Base-by-base conservation (phyloP, 2,797 vertebrate species). In the Mus spretus region DNA sequence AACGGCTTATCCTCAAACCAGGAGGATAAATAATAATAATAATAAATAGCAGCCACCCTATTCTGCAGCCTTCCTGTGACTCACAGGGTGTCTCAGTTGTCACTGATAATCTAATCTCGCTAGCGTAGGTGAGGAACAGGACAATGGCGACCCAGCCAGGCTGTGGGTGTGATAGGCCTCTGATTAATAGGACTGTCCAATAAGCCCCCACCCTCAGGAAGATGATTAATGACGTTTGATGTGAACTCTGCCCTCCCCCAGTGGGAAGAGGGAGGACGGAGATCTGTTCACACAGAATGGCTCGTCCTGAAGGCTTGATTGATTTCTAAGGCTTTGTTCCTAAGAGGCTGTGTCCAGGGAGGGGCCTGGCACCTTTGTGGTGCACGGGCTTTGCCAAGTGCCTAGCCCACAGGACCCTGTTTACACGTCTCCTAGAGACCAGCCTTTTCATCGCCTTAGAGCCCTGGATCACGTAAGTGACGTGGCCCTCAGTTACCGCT, bases 61-160 rank as follows among this genome's bases (percentile, higher is more conserved):
- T 99, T 98, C 98, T 98, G 98, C 3, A 31, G 97, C 98, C 90
- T 97, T 96, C 97, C 96, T 96, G 98, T 77, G 98, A 97, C 98
- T 98, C 98, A 98, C 98, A 98, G 98, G 97, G 98, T 98, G 98
- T 99, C 98, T 97, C 94, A 91, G 98, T 98, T 98, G 98, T 99
- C 98, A 98, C 98, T 98, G 99, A 99, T 99, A 99, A 99, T 99
- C 99, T 99, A 99, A 99, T 99, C 99, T 99, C 97, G 63, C 98
- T 94, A 97, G 99, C 99, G 99, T 99, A 99, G 99, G 98, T 98
- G 98, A 98, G 98, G 98, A 98, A 98, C 97, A 92, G 98, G 98
- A 99, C 99, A 99, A 99, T 99, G 98, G 98, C 98, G 98, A 98
- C 98, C 98, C 97, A 98, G 97, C 98, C 94, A 67, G 97, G 97